Evolutionary conservation across 1,140 invertebrate genomes (phyloP), one percentile per base, ranked within the genome.

Genomic region (Drosophila tristis): DNA sequence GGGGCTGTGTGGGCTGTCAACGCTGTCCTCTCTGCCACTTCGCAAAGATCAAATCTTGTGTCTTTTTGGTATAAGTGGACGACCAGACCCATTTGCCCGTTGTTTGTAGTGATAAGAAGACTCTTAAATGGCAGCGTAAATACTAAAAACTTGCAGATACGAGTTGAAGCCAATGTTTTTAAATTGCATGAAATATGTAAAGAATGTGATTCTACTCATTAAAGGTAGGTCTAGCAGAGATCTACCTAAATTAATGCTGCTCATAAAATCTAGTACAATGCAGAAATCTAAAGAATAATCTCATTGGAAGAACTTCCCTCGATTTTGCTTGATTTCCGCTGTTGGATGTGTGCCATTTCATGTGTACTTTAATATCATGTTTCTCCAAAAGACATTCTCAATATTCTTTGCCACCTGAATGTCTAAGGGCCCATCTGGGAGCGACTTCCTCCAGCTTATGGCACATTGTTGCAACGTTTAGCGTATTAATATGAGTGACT

Each of bases 401-500:
- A 9, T 3, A 13, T 5, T 39, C 2, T 39, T 39, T 39, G 3
- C 35, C 11, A 39, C 35, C 35, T 39, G 35, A 39, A 39, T 13
- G n/a, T 53, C 26, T 26, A 48, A 31, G 39, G 26, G 13, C 66
- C 25, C 66, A 70, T 70, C 51, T 68, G 65, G 51, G 53, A 44
- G 35, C 15, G 53, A 54, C 49, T 48, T 57, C 31, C 51, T 26
- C 25, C n/a, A 13, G 63, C 66, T 67, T 35, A 68, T 26, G 49
- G 63, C 60, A 74, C 72, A 66, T 54, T 75, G 72, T 74, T 75
- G 65, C 59, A 60, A 23, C 42, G 43, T 73, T 76, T 76, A 80
- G 42, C 63, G 80, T 64, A 71, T 78, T 86, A 82, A 87, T 58
- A 60, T 75, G 74, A 78, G 72, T 56, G 73, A 76, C 63, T 65